Base-by-base conservation (phyloP, 2,888 invertebrate genomes). In the Psococerastis gibbosa region DNA sequence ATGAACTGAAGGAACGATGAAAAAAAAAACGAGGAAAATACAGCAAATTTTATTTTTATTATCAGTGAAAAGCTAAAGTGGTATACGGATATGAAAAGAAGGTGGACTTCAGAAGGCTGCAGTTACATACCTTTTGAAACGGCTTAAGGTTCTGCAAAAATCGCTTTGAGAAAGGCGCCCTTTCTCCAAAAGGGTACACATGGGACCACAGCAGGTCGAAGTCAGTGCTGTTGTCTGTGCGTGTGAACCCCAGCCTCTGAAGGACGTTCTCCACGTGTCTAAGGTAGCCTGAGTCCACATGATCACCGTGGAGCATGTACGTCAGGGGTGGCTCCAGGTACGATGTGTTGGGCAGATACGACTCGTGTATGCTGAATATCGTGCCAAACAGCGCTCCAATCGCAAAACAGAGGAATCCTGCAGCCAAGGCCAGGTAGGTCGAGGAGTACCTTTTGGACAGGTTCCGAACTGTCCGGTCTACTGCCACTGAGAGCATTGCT, bases 131-230 rank as follows among this genome's bases (percentile, higher is more conserved):
- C 59, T 68, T 75, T 58, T 92, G 89, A 57, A 81, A 66, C 0
- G 72, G 62, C 51, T 73, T 70, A 8, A 91, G 60, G 47, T 67
- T 67, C 46, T 65, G 68, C 23, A 83, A 54, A 35, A 61, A 55
- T 3, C 61, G 50, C 44, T 65, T 61, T 0, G 64, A 56, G 43
- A 67, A 66, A 8, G 82, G 57, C 0, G 57, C 60, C 43, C 68
- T 60, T 38, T 38, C 38, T 17, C 38, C 38, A 55, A 91, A 94
- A 0, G 94, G 94, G 58, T 87, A 94, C 54, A 89, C 87, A 59
- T 94, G 89, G 0, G 91, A 78, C 95, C 97, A 97, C 8, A 95
- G 62, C 0, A 95, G 65, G 57, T 80, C 75, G 91, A 94, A 95
- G 2, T 77, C 60, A 6, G 63, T 55, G 23, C 70, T 63, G 27